phyloP scores from a whole-genome alignment of 2,113 vertebrate species.

The Saguinus midas region DNA sequence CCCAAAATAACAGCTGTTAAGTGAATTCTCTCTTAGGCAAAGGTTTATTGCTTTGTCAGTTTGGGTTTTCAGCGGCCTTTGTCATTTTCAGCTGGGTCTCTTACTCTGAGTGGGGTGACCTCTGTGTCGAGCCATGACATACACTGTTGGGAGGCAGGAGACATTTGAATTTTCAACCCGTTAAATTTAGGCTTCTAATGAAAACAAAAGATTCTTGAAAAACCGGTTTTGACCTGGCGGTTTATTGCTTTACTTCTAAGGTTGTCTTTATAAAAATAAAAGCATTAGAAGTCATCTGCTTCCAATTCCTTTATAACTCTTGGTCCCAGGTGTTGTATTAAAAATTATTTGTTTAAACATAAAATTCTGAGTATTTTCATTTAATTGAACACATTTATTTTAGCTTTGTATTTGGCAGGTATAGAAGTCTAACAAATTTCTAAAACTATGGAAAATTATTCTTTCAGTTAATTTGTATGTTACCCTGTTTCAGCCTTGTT shows the following conservation, averaged over 20 bases:
- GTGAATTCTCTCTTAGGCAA: neutral
- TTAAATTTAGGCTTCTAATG: neutral
- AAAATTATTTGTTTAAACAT: neutral
- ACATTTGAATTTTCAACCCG: neutral
- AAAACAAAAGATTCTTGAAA: neutral
- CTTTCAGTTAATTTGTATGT: neutral
- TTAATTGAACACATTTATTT: neutral
- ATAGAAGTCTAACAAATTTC: neutral
- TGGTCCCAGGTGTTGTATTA: neutral
- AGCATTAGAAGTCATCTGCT: neutral
- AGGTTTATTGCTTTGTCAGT: neutral
- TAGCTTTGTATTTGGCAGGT: neutral
- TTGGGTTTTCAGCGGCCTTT: neutral
- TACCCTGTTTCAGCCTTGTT: neutral
- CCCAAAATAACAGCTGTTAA: neutral
- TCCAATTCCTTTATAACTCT: conserved; percentile 20
- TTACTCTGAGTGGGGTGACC: neutral
- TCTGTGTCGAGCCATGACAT: neutral
- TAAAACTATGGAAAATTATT: neutral
- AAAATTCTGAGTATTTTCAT: neutral
- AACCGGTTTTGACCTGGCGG: neutral
- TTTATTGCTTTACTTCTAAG: conserved; percentile 12
- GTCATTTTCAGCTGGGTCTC: neutral
- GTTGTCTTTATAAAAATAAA: neutral
- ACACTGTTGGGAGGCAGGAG: neutral